These are phyloP conservation scores for Helicoverpa assulta DNA, from an alignment of 2,888 invertebrate species.

Conservation along the genomic window DNA sequence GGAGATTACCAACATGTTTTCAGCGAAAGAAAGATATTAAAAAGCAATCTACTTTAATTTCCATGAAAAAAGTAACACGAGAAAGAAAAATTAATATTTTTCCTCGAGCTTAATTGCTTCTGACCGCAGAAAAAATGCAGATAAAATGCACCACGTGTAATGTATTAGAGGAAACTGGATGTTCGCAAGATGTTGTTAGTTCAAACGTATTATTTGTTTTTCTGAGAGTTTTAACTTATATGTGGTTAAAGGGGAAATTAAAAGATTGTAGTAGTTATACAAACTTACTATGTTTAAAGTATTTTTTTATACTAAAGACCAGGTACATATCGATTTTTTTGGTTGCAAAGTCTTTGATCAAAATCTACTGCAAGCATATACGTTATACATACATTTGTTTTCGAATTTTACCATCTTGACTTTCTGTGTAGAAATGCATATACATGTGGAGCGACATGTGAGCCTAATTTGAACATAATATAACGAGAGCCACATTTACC, in stretches of 20 bases:
- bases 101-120: slow-evolving; percentile 68
- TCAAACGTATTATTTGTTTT: slow-evolving; percentile 21
- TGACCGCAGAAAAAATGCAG: slow-evolving; percentile 54
- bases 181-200: slow-evolving; percentile 44
- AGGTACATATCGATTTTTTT: too few species aligned
- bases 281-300: neutral
- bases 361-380: too few species aligned
- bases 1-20: slow-evolving; percentile 52
- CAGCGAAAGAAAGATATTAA: slow-evolving; percentile 55
- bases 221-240: neutral
- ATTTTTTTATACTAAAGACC: too few species aligned
- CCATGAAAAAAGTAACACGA: slow-evolving; percentile 63
- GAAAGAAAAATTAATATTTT: slow-evolving; percentile 66
- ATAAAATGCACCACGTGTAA: slow-evolving; percentile 52
- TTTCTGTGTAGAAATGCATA: too few species aligned
- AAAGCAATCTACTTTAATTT: slow-evolving; percentile 71
- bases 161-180: slow-evolving; percentile 55
- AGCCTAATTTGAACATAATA: too few species aligned
- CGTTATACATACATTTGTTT: too few species aligned
- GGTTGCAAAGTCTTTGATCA: too few species aligned
- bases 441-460: too few species aligned
- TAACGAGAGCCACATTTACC: too few species aligned
- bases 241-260: neutral
- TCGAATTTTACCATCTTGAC: too few species aligned
- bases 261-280: neutral